Conservation (phyloP, 1,140 invertebrate genomes). For the Grapholita molesta region DNA sequence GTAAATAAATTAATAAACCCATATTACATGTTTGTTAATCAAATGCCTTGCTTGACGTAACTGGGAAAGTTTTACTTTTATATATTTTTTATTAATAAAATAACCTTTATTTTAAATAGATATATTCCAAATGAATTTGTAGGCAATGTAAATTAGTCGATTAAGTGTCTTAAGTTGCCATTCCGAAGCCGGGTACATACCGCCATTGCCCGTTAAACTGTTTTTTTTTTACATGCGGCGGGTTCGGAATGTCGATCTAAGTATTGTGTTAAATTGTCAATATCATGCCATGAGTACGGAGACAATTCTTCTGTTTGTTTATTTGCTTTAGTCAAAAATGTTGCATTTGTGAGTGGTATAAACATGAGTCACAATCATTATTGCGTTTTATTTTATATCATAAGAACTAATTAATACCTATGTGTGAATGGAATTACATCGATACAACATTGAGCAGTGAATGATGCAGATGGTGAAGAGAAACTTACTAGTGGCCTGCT, state of each 20-base stretch:
- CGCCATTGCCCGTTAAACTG: not conserved
- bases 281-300: constrained; percentile 69
- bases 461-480: too few relatives aligned
- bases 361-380: constrained; percentile 71
- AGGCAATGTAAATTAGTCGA: constrained; percentile 11
- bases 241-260: constrained; percentile 27
- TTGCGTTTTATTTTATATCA: constrained; percentile 64
- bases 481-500: too few relatives aligned
- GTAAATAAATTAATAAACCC: not conserved
- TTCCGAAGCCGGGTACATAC: not conserved
- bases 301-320: constrained; percentile 63
- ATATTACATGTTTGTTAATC: constrained; percentile 6
- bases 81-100: not conserved
- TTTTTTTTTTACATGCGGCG: not conserved
- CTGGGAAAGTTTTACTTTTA: not conserved
- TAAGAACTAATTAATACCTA: too few relatives aligned
- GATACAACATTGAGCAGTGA: not conserved
- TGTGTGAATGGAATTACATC: too few relatives aligned
- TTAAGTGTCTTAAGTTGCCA: constrained; percentile 2
- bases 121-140: constrained; percentile 8
- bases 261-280: constrained; percentile 53
- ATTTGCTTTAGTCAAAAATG: constrained; percentile 68
- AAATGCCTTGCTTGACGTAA: constrained; percentile 3
- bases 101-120: not conserved
- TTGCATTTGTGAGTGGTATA: constrained; percentile 74